Percentiles rank a stretch among this genome's conserved stretches.
Evolutionary conservation across 2,797 vertebrate genomes (phyloP).

Genomic region (Lacerta bilineata): DNA sequence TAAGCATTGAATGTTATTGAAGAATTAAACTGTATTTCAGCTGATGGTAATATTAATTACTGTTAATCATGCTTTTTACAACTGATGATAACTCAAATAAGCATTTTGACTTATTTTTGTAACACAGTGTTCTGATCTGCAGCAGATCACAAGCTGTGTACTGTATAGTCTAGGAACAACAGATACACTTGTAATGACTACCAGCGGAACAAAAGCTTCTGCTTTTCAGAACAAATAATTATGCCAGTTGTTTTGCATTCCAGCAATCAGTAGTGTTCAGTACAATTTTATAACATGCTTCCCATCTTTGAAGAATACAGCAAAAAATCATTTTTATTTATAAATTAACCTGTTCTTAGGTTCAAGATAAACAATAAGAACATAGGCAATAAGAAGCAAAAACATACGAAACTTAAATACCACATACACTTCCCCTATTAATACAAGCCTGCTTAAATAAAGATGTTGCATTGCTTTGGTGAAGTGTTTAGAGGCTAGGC

Average conservation of each 20-base stretch:
- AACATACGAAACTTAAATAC: not conserved
- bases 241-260: not conserved
- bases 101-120: not conserved
- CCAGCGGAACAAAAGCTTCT: slow-evolving; percentile 17
- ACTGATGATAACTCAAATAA: slow-evolving; percentile 4
- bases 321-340: slow-evolving; percentile 2
- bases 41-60: not conserved
- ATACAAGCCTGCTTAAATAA: not conserved
- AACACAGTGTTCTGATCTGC: not conserved
- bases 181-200: not conserved
- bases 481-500: not conserved
- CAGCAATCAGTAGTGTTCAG: not conserved
- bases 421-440: not conserved
- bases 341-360: not conserved
- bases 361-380: not conserved
- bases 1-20: no score
- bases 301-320: not conserved
- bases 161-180: not conserved
- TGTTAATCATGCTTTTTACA: not conserved
- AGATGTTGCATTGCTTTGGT: not conserved
- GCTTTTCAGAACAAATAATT: slow-evolving; percentile 3
- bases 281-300: not conserved
- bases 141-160: slow-evolving; percentile 16
- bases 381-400: not conserved
- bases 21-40: not conserved